Percentiles rank a stretch among this genome's conserved stretches.
phyloP scores from a whole-genome alignment of 2,888 invertebrate genomes.

The Linnaemya vulpina region DNA sequence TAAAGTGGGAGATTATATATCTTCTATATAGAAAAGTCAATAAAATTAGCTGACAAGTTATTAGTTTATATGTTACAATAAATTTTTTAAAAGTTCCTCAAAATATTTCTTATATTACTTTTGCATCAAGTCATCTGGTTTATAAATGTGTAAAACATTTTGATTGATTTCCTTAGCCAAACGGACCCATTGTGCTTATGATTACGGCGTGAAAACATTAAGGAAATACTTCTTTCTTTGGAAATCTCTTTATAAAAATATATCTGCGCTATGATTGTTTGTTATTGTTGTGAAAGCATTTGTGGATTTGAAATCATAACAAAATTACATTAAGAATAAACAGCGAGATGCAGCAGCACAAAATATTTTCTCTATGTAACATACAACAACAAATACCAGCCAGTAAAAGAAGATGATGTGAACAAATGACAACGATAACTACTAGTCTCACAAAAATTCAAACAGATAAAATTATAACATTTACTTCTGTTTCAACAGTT shows the following conservation, averaged over 20 bases:
- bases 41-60: too few species aligned
- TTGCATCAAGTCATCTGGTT: too few species aligned
- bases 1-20: too few species aligned
- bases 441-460: constrained; percentile 39
- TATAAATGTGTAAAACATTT: too few species aligned
- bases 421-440: neutral
- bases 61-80: too few species aligned
- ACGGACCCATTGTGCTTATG: constrained; percentile 6
- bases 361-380: constrained; percentile 10
- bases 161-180: too few species aligned
- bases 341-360: neutral
- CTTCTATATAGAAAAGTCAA: too few species aligned
- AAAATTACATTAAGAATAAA: constrained; percentile 4
- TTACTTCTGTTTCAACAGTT: constrained; percentile 59
- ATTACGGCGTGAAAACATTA: constrained; percentile 29
- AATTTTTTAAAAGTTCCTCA: too few species aligned
- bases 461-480: constrained; percentile 60
- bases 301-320: neutral
- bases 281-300: constrained; percentile 6
- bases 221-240: constrained; percentile 29
- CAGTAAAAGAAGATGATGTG: neutral
- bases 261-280: neutral
- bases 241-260: constrained; percentile 20
- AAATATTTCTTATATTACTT: too few species aligned
- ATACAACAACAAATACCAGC: constrained; percentile 10